Percentiles rank a stretch among this genome's conserved stretches.
These are phyloP conservation scores for Drosophila lacicola DNA, from an alignment of 2,888 invertebrate genomes.

Conservation along the genomic window DNA sequence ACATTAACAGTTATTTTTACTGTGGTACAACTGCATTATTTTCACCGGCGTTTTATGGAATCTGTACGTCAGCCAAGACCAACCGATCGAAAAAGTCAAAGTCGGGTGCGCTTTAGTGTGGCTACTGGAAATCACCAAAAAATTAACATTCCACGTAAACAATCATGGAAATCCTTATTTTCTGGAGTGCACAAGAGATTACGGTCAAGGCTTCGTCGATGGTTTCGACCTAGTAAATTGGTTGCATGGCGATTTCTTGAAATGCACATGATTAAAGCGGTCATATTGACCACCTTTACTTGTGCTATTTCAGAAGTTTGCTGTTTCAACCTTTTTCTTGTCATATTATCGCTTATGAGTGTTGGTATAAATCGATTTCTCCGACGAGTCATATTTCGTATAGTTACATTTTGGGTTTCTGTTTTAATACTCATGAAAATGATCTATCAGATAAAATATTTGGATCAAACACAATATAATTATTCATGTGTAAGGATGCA, in stretches of 20 bases:
- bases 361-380: slow-evolving; percentile 91
- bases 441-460: slow-evolving; percentile 97
- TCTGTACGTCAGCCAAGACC: slow-evolving; percentile 69
- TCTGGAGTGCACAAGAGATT: slow-evolving; percentile 40
- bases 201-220: slow-evolving; percentile 48
- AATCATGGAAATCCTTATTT: slow-evolving; percentile 24
- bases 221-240: slow-evolving; percentile 63
- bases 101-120: not conserved
- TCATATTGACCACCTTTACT: slow-evolving; percentile 92
- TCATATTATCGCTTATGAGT: slow-evolving; percentile 90
- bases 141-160: not conserved
- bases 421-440: slow-evolving; percentile 94
- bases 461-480: slow-evolving; percentile 90
- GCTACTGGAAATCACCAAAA: not conserved
- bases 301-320: slow-evolving; percentile 91
- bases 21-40: slow-evolving; percentile 98
- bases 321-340: slow-evolving; percentile 93
- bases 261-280: slow-evolving; percentile 95
- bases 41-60: slow-evolving; percentile 97
- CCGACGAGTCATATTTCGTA: slow-evolving; percentile 89
- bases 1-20: slow-evolving; percentile 98
- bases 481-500: slow-evolving; percentile 90
- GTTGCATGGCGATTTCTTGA: slow-evolving; percentile 93
- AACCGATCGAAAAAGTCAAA: not conserved
- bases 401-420: slow-evolving; percentile 91